These are phyloP conservation scores for Strigamia transsilvanica DNA, from an alignment of 2,888 invertebrate species.

Conservation along the genomic window DNA sequence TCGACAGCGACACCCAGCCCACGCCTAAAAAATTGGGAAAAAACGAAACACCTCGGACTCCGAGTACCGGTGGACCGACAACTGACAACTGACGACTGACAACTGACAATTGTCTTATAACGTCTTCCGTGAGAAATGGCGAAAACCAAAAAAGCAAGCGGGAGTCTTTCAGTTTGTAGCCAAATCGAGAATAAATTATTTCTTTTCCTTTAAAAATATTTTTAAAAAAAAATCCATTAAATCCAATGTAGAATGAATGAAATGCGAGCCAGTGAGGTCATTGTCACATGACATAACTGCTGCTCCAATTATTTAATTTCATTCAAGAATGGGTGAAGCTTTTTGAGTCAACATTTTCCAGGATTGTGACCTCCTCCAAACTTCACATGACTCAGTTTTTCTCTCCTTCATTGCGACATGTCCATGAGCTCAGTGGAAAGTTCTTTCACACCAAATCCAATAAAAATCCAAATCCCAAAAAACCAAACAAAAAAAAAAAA, in stretches of 20 bases:
- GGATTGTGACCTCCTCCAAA: neutral
- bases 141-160: no score
- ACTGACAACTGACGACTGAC: no score
- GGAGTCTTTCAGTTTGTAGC: no score
- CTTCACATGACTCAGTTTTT: neutral
- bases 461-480: neutral
- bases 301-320: neutral
- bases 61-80: no score
- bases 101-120: no score
- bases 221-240: neutral
- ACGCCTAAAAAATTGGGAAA: no score
- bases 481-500: neutral
- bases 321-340: slow-evolving; percentile 3
- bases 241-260: neutral
- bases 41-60: no score
- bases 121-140: no score
- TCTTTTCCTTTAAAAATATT: neutral
- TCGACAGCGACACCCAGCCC: no score
- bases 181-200: no score
- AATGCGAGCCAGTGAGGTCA: neutral
- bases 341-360: neutral
- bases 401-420: neutral
- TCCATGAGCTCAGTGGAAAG: neutral
- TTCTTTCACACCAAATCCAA: neutral
- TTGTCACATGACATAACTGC: neutral